Evolutionary conservation across 2,113 vertebrate genomes (phyloP).

Genomic region (Herpetotheres cachinnans): DNA sequence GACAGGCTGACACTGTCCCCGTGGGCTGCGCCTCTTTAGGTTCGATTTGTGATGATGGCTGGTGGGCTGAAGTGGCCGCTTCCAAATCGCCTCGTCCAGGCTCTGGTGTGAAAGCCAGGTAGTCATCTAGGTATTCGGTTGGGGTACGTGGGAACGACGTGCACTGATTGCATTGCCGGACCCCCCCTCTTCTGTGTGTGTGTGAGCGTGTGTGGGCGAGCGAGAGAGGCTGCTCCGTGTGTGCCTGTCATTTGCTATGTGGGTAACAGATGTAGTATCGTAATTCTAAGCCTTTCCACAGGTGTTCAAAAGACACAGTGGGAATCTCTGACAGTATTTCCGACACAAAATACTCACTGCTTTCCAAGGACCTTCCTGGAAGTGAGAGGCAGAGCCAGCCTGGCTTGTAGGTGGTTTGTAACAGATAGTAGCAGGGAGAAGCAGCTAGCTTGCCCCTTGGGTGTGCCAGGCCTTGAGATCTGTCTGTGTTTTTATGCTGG

Average conservation of each 20-base stretch:
- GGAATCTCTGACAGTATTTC: not conserved
- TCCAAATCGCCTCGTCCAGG: not conserved
- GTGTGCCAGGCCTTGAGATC: not conserved
- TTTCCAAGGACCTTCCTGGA: not conserved
- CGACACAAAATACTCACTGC: not conserved
- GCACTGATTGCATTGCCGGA: not conserved
- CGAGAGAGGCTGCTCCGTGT: rapidly evolving
- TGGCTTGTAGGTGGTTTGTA: rapidly evolving
- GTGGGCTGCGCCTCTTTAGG: rapidly evolving
- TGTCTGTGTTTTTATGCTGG: not conserved
- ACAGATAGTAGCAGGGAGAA: not conserved
- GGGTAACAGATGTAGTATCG: not conserved
- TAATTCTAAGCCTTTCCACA: not conserved
- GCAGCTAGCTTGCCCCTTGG: too few species aligned
- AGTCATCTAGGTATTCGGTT: not conserved
- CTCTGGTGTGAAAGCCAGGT: not conserved
- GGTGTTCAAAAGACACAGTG: not conserved
- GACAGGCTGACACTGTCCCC: too few species aligned
- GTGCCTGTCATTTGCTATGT: not conserved
- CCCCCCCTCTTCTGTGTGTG: not conserved
- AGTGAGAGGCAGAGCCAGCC: not conserved
- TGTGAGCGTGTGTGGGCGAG: not conserved
- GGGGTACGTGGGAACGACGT: not conserved
- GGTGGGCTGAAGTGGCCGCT: too few species aligned
- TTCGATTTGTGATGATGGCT: not conserved